Evolutionary conservation across 2,113 vertebrate genomes (phyloP), one percentile per base, ranked within the genome.

Genomic region (Lepisosteus oculatus): DNA sequence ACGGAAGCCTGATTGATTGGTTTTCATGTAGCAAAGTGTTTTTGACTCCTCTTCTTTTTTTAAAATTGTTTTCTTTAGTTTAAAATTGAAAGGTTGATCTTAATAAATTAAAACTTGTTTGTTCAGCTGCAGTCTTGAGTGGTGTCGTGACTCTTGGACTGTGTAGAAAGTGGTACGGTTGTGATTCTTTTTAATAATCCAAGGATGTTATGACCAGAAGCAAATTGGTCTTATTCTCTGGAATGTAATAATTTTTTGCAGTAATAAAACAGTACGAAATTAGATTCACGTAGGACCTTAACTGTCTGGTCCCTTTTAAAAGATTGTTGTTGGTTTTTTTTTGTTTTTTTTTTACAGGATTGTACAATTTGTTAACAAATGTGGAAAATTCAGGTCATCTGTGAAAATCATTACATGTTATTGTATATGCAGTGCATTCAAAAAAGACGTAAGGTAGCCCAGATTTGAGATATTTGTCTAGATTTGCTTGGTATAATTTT

Each of bases 141-240:
- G 44, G 43, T 72, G 14, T 69, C 68, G 59, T 72, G 75, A 71
- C 41, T 9, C 75, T 57, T 69, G 75, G 70, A 73, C 76, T 61
- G 67, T 69, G 77, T 74, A 56, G 72, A 68, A 71, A 76, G 73
- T 78, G 78, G 77, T 76, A 79, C 85, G 87, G 83, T 89, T 87
- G 86, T 13, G 42, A 57, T 54, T 61, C 74, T 65, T 13, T 59
- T 59, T 61, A 79, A 68, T 74, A 6, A 76, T 67, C 71, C 68
- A 73, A 13, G 65, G 76, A 73, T 74, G 67, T 67, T 45, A 61
- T 72, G 51, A 56, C 70, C 43, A 15, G 61, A 57, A 66, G 47
- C 47, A 51, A 72, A 78, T 70, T 79, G 83, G 83, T 78, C 85
- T 79, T 64, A 67, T 79, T 61, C 69, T 67, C 8, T 57, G n/a